Conservation (phyloP, 2,113 vertebrate genomes). For the Plecotus auritus region DNA sequence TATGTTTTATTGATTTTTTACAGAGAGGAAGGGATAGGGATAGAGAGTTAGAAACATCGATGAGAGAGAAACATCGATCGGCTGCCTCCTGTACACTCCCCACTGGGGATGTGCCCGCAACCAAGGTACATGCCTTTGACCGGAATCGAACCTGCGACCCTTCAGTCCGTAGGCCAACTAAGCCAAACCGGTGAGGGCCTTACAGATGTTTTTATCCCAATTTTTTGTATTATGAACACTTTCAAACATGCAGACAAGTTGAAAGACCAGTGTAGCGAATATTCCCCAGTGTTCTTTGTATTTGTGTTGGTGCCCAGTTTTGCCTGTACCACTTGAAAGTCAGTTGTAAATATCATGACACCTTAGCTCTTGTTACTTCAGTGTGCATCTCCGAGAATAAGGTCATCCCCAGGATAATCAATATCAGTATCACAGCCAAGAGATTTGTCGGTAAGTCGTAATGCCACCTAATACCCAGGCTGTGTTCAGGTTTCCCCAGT, state of each 20-base stretch:
- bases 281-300: background rate
- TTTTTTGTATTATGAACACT: background rate
- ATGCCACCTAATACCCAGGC: background rate
- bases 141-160: too few species aligned
- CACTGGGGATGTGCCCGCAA: too few species aligned
- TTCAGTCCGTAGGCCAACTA: too few species aligned
- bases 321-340: background rate
- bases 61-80: too few species aligned
- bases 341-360: background rate
- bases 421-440: background rate
- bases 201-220: background rate
- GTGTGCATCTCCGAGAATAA: background rate
- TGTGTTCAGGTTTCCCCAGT: background rate
- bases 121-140: too few species aligned
- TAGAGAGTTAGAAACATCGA: too few species aligned
- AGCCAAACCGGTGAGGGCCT: background rate
- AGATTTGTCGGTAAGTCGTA: background rate
- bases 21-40: too few species aligned
- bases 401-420: background rate
- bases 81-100: too few species aligned
- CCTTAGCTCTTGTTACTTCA: background rate
- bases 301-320: background rate
- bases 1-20: too few species aligned
- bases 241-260: background rate
- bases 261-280: background rate